Percentiles rank a stretch among this genome's conserved stretches.
Conservation (phyloP, 2,113 vertebrate species). For the Gavialis gangeticus region DNA sequence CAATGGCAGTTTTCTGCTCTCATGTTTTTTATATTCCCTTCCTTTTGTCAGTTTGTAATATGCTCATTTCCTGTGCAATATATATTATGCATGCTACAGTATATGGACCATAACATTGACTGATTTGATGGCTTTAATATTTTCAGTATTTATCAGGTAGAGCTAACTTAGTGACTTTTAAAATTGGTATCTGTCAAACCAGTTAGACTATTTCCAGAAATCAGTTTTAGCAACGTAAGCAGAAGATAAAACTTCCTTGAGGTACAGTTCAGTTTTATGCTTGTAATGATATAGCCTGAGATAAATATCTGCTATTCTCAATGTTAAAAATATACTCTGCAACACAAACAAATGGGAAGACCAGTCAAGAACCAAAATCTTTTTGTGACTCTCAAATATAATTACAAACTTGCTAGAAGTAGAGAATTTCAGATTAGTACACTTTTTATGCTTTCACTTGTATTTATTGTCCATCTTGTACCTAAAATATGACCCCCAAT, state of each 20-base stretch:
- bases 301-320: fast-evolving
- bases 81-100: neutral
- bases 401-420: neutral
- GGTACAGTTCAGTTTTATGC: neutral
- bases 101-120: neutral
- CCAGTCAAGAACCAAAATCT: too few relatives aligned
- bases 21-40: neutral
- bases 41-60: neutral
- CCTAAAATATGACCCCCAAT: neutral
- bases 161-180: neutral
- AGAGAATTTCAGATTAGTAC: slow-evolving; percentile 13
- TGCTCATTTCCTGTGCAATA: neutral
- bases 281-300: neutral
- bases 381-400: neutral
- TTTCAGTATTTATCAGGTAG: neutral
- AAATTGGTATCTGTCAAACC: neutral
- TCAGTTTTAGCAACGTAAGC: neutral
- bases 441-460: neutral
- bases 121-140: neutral
- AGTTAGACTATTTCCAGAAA: neutral
- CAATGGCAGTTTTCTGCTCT: neutral
- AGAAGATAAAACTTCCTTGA: neutral
- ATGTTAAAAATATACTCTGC: neutral
- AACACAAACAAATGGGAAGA: neutral
- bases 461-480: slow-evolving; percentile 4